Base-by-base conservation (phyloP, 2,113 vertebrate genomes). In the Neotoma lepida region DNA sequence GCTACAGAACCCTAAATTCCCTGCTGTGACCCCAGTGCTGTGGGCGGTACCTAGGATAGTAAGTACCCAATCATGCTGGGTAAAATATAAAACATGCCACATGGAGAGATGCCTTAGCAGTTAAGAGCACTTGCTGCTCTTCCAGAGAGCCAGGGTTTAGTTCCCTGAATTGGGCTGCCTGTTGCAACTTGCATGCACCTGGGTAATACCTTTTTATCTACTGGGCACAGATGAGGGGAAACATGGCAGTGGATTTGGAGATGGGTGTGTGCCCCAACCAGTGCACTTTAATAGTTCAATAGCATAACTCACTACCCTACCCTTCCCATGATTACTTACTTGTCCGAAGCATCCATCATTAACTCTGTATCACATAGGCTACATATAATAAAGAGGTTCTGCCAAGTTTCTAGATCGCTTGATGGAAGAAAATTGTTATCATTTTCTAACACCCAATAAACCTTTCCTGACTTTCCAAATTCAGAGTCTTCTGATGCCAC, bases 341-440 rank as follows among this genome's bases (percentile, higher is more conserved):
- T 86, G 41, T 30, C 46, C 63, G 80, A 78, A 94, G 63, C 63
- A 74, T 54, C 51, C 66, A n/a, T 30, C 64, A 28, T 1, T n/a
- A n/a, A 4, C 5, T 71, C 63, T 94, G 33, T 54, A 46, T 46
- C 15, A 66, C 13, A 10, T 54, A 30, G 68, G 35, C 66, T 86
- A 61, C 3, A 13, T 4, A 33, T 63, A 84, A 85, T 74, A 70
- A 66, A 51, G 51, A 93, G 26, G 61, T 35, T 44, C 70, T 92
- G 56, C 18, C 44, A 85, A 92, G 24, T 70, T 74, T 39, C 58
- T 46, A 64, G 18, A 56, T 17, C 30, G 84, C 81, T 46, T n/a
- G 49, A n/a, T 30, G 73, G 80, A 93, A 96, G 71, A 81, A 90
- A 88, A 84, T 26, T 41, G 12, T 46, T 64, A 80, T 76, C 44